Conservation (phyloP, 2,113 vertebrate species). For the Sturnira hondurensis region DNA sequence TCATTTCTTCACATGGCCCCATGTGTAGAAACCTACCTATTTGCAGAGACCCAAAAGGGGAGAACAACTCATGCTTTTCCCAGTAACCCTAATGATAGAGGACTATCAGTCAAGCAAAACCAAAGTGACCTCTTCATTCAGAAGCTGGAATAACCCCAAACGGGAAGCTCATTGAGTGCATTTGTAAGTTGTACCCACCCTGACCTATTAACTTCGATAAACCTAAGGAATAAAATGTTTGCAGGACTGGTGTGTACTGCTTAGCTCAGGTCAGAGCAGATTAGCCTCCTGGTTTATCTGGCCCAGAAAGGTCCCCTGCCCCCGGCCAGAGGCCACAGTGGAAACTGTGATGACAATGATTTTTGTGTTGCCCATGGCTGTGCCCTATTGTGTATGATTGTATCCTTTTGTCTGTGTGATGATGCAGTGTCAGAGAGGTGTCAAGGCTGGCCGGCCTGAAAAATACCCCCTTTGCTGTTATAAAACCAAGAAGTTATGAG, state of each 20-base stretch:
- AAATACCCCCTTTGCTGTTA: not conserved
- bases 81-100: not conserved
- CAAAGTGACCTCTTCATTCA: not conserved
- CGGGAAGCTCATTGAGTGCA: not conserved
- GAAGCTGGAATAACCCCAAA: not conserved
- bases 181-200: not conserved
- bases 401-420: not conserved
- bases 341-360: not conserved
- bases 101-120: not conserved
- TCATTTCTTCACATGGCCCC: rapidly evolving
- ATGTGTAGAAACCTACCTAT: not conserved
- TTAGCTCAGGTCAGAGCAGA: not conserved
- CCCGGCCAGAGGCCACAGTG: not conserved
- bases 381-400: not conserved
- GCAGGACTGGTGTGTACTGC: not conserved
- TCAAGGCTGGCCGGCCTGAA: not conserved
- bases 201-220: not conserved
- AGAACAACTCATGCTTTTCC: not conserved
- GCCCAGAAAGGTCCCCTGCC: not conserved
- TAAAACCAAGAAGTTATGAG: not conserved
- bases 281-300: not conserved
- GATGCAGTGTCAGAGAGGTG: not conserved
- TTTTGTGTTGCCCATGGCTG: not conserved
- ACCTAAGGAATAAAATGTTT: not conserved
- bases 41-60: not conserved